These are phyloP conservation scores for Craterocephalus amniculus DNA, from an alignment of 2,797 vertebrate species.

Conservation along the genomic window DNA sequence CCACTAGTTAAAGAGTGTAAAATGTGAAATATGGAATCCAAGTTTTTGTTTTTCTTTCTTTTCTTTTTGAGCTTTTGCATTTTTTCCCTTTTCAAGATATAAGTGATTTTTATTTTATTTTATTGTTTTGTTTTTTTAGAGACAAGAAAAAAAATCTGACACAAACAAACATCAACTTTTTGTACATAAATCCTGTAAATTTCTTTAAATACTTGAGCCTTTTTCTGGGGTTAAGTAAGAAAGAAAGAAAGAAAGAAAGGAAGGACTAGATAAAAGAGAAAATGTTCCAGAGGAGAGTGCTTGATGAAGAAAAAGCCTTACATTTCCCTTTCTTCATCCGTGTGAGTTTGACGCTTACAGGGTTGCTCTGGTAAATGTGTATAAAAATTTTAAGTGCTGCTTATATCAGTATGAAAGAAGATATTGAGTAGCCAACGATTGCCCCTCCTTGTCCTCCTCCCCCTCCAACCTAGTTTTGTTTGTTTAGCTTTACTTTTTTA, in stretches of 20 bases:
- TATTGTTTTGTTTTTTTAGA: constrained; percentile 25
- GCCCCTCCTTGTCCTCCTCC: constrained; percentile 58
- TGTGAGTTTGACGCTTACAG: constrained; percentile 96
- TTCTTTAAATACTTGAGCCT: constrained; percentile 99
- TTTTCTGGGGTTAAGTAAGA: constrained; percentile 84
- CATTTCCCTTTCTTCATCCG: constrained; percentile 99
- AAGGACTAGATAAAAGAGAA: constrained; percentile 65
- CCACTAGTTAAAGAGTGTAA: constrained; percentile 93
- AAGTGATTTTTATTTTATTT: constrained; percentile 63
- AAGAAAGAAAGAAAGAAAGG: constrained; percentile 68
- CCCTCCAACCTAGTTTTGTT: constrained; percentile 78
- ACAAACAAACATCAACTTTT: constrained; percentile 84
- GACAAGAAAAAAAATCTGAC: constrained; percentile 80
- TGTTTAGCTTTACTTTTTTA: constrained; percentile 89
- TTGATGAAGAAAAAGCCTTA: constrained; percentile 99
- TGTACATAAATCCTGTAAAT: constrained; percentile 99
- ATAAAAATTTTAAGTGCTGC: constrained; percentile 96
- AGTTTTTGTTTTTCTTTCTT: constrained; percentile 81
- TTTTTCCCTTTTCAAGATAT: constrained; percentile 75
- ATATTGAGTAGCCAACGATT: constrained; percentile 92
- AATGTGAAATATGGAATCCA: constrained; percentile 93
- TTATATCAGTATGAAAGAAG: constrained; percentile 96
- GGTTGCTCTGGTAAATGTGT: constrained; percentile 98
- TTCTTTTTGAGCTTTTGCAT: constrained; percentile 70
- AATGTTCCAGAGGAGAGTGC: constrained; percentile 84